Base-by-base conservation (phyloP, 2,113 vertebrate species). In the Hemichromis elongatus region DNA sequence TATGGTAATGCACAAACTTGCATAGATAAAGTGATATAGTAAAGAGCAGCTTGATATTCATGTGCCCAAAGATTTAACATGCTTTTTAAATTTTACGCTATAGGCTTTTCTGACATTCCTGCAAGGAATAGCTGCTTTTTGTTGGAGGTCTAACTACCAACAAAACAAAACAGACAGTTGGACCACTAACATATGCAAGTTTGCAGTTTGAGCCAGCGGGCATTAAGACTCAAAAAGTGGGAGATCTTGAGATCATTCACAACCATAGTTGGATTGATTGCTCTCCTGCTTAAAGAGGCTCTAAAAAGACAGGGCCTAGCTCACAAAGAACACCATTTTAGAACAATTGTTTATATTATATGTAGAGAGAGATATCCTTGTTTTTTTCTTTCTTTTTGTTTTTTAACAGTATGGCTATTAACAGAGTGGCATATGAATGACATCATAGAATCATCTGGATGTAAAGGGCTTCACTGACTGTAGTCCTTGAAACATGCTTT, bases 11-110 rank as follows among this genome's bases (percentile, higher is more conserved):
- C 92, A 94, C 93, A 95, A 95, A 95, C 94, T 95, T 96, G 95
- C 95, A 95, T 96, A 95, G 94, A 95, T 94, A 93, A 92, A 93
- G 92, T 94, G 92, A 93, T 93, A 89, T 66, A 89, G 83, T 92
- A 84, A 28, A 89, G 87, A 92, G 92, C 92, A 93, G 91, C 88
- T 92, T 90, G 7, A 50, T 80, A 78, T 82, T 79, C 42, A 56
- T 47, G 82, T 68, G 88, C 78, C 92, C 83, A 75, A 83, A 87
- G 83, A 86, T 5, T 30, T 68, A 85, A 93, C 90, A 91, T 90
- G 92, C 90, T 86, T 89, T 61, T 63, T 77, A n/a, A 57, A 55
- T 89, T 89, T 77, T 42, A 85, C 57, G 83, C 26, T 87, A 73
- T 37, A 86, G 75, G 78, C 77, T 86, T 87, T 73, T 93, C 73